Evolutionary conservation across 2,888 invertebrate genomes (phyloP).

Genomic region (Vesta saturnalis): DNA sequence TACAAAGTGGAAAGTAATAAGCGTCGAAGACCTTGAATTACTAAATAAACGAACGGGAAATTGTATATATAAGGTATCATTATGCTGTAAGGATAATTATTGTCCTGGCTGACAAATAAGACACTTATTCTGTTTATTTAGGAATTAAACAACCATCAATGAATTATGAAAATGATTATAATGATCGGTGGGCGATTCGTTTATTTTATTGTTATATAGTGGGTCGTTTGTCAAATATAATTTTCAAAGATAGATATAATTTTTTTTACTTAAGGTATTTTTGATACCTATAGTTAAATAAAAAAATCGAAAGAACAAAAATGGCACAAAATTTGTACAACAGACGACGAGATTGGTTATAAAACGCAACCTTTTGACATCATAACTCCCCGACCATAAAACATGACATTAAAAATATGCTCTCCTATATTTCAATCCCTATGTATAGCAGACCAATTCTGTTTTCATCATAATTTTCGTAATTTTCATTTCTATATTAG

Average conservation of each 20-base stretch:
- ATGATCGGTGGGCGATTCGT: conserved; percentile 23
- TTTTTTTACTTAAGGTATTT: too few species aligned
- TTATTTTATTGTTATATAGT: conserved; percentile 17
- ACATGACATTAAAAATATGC: conserved; percentile 60
- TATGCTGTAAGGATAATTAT: conserved; percentile 34
- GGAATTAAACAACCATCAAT: conserved; percentile 47
- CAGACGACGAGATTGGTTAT: conserved; percentile 52
- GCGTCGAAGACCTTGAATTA: conserved; percentile 18
- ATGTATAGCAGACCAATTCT: conserved; percentile 42
- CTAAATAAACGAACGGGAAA: conserved; percentile 13
- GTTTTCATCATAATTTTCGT: conserved; percentile 24
- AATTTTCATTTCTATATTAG: conserved; percentile 9
- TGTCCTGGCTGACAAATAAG: conserved; percentile 41
- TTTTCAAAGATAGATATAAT: too few species aligned
- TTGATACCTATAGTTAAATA: too few species aligned
- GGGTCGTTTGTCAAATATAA: conserved; percentile 17
- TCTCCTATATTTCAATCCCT: conserved; percentile 58
- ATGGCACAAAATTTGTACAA: conserved; percentile 34
- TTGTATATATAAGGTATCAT: conserved; percentile 19
- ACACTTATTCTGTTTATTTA: conserved; percentile 40
- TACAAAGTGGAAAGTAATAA: not conserved
- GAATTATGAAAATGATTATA: conserved; percentile 43
- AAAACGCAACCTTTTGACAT: conserved; percentile 59
- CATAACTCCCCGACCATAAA: conserved; percentile 57
- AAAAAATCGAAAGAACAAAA: conserved; percentile 22